Evolutionary conservation across 2,113 vertebrate species (phyloP).

Genomic region (Hippocampus zosterae): DNA sequence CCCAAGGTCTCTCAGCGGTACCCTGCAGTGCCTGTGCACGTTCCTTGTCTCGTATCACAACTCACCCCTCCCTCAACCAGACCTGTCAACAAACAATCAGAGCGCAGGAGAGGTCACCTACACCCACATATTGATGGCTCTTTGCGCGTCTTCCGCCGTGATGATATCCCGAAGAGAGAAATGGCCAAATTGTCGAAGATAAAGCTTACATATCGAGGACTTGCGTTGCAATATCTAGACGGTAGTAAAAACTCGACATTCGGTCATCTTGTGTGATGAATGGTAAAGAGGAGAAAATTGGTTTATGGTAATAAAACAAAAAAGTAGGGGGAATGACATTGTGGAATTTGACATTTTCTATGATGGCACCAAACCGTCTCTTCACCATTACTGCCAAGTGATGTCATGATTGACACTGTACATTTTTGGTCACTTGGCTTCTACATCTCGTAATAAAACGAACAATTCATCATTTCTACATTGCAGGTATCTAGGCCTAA

Average conservation of each 20-base stretch:
- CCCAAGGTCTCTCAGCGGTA: conserved; percentile 26
- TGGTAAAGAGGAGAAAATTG: conserved; percentile 39
- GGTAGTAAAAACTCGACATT: conserved; percentile 58
- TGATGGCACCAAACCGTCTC: conserved; percentile 35
- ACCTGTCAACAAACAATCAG: conserved; percentile 58
- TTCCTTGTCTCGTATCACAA: conserved; percentile 47
- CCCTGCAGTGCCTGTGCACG: conserved; percentile 28
- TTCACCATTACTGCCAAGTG: conserved; percentile 25
- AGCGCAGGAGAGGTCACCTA: conserved; percentile 52
- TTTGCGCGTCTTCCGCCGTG: conserved; percentile 36
- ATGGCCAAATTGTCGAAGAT: conserved; percentile 56
- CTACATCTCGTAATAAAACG: not conserved
- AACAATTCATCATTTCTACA: not conserved
- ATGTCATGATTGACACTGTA: conserved; percentile 11
- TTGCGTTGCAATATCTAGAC: conserved; percentile 37
- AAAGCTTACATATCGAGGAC: conserved; percentile 38
- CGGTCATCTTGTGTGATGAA: conserved; percentile 41
- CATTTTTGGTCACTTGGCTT: not conserved
- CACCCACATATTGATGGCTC: conserved; percentile 37
- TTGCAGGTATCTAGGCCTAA: not conserved
- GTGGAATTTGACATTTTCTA: conserved; percentile 48
- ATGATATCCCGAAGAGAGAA: conserved; percentile 56
- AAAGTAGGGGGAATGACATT: conserved; percentile 44
- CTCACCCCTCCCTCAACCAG: conserved; percentile 36
- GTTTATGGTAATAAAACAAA: conserved; percentile 49